Percentiles rank a stretch among this genome's conserved stretches.
Conservation (phyloP, 2,113 vertebrate species). For the Tupaia tana region DNA sequence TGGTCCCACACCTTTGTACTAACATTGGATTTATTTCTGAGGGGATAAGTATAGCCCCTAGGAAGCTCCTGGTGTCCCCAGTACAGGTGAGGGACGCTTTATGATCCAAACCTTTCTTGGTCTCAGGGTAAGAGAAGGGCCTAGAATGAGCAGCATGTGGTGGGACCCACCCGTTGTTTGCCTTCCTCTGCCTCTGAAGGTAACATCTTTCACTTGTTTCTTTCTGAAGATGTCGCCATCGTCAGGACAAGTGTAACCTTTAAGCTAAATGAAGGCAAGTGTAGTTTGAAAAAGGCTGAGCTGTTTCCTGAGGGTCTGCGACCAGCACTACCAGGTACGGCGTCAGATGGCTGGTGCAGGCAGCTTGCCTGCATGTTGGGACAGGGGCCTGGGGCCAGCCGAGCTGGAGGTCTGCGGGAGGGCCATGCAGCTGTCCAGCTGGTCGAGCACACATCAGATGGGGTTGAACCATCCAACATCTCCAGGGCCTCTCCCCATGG, state of each 20-base stretch:
- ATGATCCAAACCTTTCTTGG: not conserved
- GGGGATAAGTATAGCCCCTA: not conserved
- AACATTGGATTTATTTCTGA: not conserved
- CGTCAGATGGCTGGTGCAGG: constrained; percentile 31
- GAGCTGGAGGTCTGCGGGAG: not conserved
- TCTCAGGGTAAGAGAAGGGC: not conserved
- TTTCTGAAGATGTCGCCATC: constrained; percentile 87
- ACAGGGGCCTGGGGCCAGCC: not conserved
- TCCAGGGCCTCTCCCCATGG: not conserved
- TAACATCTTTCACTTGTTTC: constrained; percentile 83
- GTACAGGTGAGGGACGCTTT: not conserved
- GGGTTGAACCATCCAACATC: not conserved
- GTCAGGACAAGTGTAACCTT: constrained; percentile 95
- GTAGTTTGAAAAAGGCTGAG: constrained; percentile 95
- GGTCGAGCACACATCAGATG: not conserved
- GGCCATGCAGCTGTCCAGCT: not conserved
- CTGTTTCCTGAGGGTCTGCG: constrained; percentile 91
- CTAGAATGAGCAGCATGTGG: rapidly evolving
- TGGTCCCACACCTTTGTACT: not conserved
- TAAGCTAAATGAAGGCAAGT: constrained; percentile 93
- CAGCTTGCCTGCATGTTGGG: constrained; percentile 27
- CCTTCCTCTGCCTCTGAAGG: constrained; percentile 68
- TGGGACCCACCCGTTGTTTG: not conserved
- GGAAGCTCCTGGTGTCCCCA: not conserved
- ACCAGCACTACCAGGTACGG: constrained; percentile 92